phyloP scores from a whole-genome alignment of 2,797 vertebrate genomes.

The Sebastes matsubarae region DNA sequence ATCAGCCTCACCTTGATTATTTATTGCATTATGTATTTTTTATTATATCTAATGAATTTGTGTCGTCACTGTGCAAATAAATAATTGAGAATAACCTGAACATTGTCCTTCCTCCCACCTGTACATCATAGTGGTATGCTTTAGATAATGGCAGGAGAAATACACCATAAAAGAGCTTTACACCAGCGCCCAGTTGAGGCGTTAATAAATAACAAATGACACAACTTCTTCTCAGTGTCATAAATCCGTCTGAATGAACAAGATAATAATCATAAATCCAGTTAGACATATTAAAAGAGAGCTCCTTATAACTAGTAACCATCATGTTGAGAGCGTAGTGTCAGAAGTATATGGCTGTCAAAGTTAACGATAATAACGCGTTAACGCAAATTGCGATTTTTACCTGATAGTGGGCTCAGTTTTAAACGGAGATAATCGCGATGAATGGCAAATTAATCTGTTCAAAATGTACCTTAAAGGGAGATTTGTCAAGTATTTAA shows the following conservation, averaged over 20 bases:
- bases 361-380: no score
- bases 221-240: not conserved
- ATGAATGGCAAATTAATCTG: no score
- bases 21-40: not conserved
- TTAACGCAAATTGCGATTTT: no score
- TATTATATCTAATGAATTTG: not conserved
- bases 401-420: no score
- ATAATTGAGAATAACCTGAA: not conserved
- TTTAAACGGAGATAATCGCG: no score
- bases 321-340: not conserved
- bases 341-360: no score
- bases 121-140: no score
- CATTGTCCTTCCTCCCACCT: no score
- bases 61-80: not conserved
- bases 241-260: not conserved
- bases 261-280: not conserved
- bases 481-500: no score
- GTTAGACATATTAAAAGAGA: not conserved
- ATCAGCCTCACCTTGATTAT: not conserved
- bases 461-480: no score
- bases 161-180: not conserved
- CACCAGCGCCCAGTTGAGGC: not conserved
- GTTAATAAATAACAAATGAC: not conserved
- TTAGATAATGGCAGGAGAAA: no score
- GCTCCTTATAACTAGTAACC: not conserved